These are phyloP conservation scores for Drosophila lacertosa DNA, from an alignment of 1,140 invertebrate genomes.

Conservation along the genomic window DNA sequence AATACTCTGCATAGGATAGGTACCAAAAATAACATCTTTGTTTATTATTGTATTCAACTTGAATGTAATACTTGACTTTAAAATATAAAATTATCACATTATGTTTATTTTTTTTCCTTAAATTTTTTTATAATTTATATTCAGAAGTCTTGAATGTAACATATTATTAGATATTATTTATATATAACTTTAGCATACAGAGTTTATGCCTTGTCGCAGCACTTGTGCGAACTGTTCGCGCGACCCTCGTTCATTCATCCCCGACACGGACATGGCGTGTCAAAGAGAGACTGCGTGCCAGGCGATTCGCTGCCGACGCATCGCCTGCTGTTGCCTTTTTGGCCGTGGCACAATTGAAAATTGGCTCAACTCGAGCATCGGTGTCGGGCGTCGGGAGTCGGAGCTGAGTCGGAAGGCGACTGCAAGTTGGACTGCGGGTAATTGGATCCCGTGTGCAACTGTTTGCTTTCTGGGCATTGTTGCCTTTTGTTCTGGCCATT, in stretches of 20 bases:
- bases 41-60: too few relatives aligned
- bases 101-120: too few relatives aligned
- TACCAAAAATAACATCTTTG: too few relatives aligned
- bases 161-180: too few relatives aligned
- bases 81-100: too few relatives aligned
- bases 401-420: constrained; percentile 17
- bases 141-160: too few relatives aligned
- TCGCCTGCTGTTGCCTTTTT: constrained; percentile 78
- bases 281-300: constrained; percentile 44
- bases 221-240: not conserved
- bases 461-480: constrained; percentile 58
- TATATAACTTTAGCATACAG: too few relatives aligned
- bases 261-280: constrained; percentile 35
- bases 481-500: constrained; percentile 41
- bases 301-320: constrained; percentile 40
- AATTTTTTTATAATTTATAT: too few relatives aligned
- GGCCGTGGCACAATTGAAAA: constrained; percentile 68
- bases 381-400: not conserved
- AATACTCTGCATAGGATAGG: too few relatives aligned
- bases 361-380: constrained; percentile 58
- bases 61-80: too few relatives aligned
- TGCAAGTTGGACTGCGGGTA: constrained; percentile 39
- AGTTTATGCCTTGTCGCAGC: too few relatives aligned
- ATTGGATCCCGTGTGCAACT: constrained; percentile 79
- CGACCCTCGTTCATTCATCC: constrained; percentile 32